Conservation (phyloP, 2,888 invertebrate genomes). For the Tetropium fuscum region DNA sequence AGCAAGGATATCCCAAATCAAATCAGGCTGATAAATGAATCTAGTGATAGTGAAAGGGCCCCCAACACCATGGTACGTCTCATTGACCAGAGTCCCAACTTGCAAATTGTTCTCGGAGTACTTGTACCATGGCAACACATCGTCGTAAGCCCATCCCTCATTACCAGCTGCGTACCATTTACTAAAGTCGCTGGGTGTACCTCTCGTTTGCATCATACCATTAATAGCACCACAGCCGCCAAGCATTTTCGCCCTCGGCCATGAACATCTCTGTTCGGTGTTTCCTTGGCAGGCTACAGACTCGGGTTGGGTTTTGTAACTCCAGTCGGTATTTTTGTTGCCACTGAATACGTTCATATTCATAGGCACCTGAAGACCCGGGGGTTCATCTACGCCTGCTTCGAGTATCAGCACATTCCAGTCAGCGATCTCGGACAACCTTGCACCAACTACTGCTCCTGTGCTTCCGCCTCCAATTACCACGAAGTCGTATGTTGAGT, state of each 20-base stretch:
- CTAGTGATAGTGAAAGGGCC: constrained; percentile 75
- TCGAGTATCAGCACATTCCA: constrained; percentile 77
- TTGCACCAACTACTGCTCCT: constrained; percentile 72
- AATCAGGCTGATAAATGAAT: constrained; percentile 71
- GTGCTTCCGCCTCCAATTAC: constrained; percentile 75
- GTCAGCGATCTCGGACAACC: constrained; percentile 73
- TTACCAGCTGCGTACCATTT: constrained; percentile 74
- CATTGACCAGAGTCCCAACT: constrained; percentile 65
- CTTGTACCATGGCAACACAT: constrained; percentile 76
- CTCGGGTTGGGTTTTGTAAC: constrained; percentile 73
- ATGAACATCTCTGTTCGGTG: constrained; percentile 68
- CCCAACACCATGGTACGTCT: constrained; percentile 69
- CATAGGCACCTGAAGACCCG: constrained; percentile 69
- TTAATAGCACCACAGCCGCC: constrained; percentile 80
- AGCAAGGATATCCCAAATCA: constrained; percentile 69
- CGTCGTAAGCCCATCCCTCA: constrained; percentile 72
- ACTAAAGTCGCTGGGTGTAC: constrained; percentile 72
- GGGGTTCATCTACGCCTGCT: constrained; percentile 77
- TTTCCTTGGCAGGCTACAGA: constrained; percentile 70
- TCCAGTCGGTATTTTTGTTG: constrained; percentile 66
- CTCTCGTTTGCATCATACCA: constrained; percentile 73
- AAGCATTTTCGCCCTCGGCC: constrained; percentile 76
- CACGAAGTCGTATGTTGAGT: constrained; percentile 51
- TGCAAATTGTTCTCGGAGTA: constrained; percentile 74
- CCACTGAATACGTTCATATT: neutral